phyloP scores from a whole-genome alignment of 2,888 invertebrate species.

The Bembecia ichneumoniformis region DNA sequence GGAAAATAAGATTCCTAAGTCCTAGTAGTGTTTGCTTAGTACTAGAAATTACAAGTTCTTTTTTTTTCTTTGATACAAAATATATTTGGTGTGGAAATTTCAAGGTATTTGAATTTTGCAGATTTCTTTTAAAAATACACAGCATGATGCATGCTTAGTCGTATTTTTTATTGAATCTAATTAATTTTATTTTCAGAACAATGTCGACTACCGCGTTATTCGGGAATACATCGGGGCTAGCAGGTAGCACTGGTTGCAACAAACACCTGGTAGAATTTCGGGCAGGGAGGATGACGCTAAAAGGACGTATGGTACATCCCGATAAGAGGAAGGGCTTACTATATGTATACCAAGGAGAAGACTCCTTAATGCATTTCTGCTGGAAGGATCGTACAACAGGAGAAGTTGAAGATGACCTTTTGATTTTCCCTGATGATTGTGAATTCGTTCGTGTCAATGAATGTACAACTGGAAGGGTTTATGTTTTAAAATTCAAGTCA shows the following conservation, averaged over 20 bases:
- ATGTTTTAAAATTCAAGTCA: constrained; percentile 95
- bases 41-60: too few relatives aligned
- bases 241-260: constrained; percentile 85
- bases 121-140: too few relatives aligned
- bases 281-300: constrained; percentile 96
- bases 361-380: constrained; percentile 98
- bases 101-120: too few relatives aligned
- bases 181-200: neutral
- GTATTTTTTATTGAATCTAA: too few relatives aligned
- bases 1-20: too few relatives aligned
- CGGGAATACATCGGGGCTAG: constrained; percentile 81
- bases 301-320: constrained; percentile 93
- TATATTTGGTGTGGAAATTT: too few relatives aligned
- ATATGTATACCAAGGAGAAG: constrained; percentile 96
- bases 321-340: constrained; percentile 95
- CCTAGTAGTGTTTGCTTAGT: too few relatives aligned
- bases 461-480: constrained; percentile 97
- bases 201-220: constrained; percentile 82
- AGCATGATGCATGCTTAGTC: too few relatives aligned
- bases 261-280: constrained; percentile 95
- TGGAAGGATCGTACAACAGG: constrained; percentile 98
- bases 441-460: constrained; percentile 96
- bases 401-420: constrained; percentile 95
- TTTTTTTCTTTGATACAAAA: too few relatives aligned
- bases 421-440: constrained; percentile 98